Evolutionary conservation across 2,797 vertebrate genomes (phyloP), one percentile per base, ranked within the genome.

Genomic region (Acipenser transmontanus): DNA sequence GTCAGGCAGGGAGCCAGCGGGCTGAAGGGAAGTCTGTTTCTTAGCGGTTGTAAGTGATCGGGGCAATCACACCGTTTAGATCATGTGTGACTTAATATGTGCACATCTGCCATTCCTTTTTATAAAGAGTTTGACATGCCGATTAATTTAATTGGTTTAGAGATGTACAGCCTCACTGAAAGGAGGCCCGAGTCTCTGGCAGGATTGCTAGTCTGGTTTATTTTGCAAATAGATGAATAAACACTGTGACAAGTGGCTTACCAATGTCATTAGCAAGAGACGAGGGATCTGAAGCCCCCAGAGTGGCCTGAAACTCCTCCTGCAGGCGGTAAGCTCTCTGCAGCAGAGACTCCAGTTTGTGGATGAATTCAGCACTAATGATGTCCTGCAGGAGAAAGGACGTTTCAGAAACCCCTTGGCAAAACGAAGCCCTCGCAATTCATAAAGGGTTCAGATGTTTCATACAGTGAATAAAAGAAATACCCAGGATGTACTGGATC

Each of bases 251-350:
- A 9, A 12, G 68, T 69, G 68, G 70, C 91, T 95, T 78, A 97
- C 96, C 92, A 63, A 89, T 86, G 77, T 88, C 89, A 74, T 84
- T 91, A 74, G 84, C 82, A 54, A 84, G 69, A 64, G 92, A 91
- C 6, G 87, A 86, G 47, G 90, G 85, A 74, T 95, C 95, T 0
- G 92, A 88, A 70, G 80, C 74, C 6, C 93, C 93, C 66, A 96
- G 73, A 0, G 93, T 91, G 48, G 92, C 93, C 77, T 98, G 95
- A 71, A 99, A 97, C 77, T 98, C 96, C 74, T 97, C 96, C 78
- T 99, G 96, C n/a, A 99, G 93, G 69, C 91, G 91, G 76, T 99
- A 98, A 0, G 97, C 97, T 73, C 95, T 90, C 76, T 97, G 93
- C 75, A 99, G 91, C 78, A 99, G 85, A 14, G 90, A 88, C 84